phyloP scores from a whole-genome alignment of 2,797 vertebrate species.

The Hydrolagus colliei region DNA sequence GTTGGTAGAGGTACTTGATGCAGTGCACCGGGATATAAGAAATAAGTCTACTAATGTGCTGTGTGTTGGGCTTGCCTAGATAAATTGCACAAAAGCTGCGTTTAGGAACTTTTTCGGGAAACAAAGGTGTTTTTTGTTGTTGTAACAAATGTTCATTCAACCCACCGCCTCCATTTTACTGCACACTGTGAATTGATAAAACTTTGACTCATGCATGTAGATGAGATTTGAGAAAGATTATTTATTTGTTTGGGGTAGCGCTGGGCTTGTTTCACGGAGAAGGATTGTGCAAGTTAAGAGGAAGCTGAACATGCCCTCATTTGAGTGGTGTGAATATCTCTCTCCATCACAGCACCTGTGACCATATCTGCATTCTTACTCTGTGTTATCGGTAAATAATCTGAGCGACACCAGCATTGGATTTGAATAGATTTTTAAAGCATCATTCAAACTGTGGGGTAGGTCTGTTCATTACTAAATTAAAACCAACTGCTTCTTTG shows the following conservation, averaged over 20 bases:
- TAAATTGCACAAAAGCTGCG: background rate
- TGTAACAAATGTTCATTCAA: background rate
- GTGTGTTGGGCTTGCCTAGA: background rate
- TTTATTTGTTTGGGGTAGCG: slow-evolving; percentile 18
- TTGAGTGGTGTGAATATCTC: slow-evolving; percentile 19
- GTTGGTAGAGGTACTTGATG: background rate
- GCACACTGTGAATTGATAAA: background rate
- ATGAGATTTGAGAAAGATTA: slow-evolving; percentile 22
- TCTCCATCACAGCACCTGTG: slow-evolving; percentile 46
- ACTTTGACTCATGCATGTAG: background rate
- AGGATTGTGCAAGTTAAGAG: slow-evolving; percentile 28
- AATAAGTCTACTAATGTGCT: background rate
- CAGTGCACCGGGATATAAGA: background rate
- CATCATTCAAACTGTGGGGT: slow-evolving; percentile 11
- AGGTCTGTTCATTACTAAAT: background rate
- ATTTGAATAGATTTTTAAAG: slow-evolving; percentile 45
- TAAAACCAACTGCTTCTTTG: slow-evolving; percentile 1
- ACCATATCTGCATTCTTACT: slow-evolving; percentile 50
- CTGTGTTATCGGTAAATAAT: slow-evolving; percentile 50
- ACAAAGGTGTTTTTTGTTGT: slow-evolving; percentile 9
- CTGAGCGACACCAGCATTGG: slow-evolving; percentile 56
- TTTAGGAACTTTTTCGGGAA: background rate
- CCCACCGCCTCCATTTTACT: slow-evolving; percentile 17
- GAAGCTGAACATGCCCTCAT: slow-evolving; percentile 29
- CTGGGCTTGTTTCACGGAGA: slow-evolving; percentile 14